Conservation (phyloP, 2,113 vertebrate genomes). For the Fulica atra region DNA sequence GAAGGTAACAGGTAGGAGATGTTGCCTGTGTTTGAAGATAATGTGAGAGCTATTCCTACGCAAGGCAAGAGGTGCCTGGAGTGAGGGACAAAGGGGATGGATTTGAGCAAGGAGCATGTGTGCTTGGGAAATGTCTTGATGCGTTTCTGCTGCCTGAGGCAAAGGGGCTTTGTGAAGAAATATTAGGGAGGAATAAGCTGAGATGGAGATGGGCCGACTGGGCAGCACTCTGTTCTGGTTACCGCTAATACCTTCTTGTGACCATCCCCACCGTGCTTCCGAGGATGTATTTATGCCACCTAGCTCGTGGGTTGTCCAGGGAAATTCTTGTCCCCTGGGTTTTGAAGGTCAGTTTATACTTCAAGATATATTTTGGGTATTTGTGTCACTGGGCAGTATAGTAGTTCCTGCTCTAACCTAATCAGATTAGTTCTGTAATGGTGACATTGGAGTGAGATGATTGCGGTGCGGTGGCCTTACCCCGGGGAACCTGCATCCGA, state of each 20-base stretch:
- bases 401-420: neutral
- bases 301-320: neutral
- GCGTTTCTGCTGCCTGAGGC: neutral
- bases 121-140: neutral
- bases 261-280: neutral
- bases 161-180: neutral
- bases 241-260: fast-evolving
- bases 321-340: neutral
- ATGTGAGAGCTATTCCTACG: neutral
- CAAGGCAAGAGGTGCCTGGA: neutral
- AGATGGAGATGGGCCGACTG: neutral
- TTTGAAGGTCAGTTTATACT: neutral
- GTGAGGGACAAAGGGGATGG: neutral
- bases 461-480: neutral
- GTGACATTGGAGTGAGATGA: neutral
- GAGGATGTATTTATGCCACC: neutral
- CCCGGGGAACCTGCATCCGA: neutral
- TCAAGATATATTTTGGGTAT: neutral
- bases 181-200: neutral
- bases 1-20: neutral
- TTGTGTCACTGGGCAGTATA: neutral
- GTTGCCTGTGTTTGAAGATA: neutral
- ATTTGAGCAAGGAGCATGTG: neutral
- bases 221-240: neutral
- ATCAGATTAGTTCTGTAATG: neutral